phyloP scores from a whole-genome alignment of 2,797 vertebrate species.

The Diplodus puntazzo region DNA sequence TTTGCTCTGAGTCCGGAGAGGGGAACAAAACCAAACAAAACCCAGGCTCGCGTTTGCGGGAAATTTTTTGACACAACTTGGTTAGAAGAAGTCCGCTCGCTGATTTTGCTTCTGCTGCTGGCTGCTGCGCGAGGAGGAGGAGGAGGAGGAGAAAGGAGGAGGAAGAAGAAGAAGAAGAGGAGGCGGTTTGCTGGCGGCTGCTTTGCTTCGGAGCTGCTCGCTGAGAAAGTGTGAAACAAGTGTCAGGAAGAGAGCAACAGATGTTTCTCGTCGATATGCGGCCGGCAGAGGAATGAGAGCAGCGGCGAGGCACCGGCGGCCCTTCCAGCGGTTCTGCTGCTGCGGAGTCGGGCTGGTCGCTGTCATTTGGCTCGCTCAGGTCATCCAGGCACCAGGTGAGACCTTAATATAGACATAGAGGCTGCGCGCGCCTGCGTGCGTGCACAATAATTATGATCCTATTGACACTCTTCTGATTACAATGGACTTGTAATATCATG shows the following conservation, averaged over 20 bases:
- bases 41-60: conserved; percentile 29
- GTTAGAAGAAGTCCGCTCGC: conserved; percentile 63
- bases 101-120: conserved; percentile 13
- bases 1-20: conserved; percentile 42
- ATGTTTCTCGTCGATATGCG: conserved; percentile 75
- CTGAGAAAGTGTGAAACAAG: conserved; percentile 73
- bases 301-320: conserved; percentile 79
- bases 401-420: conserved; percentile 48
- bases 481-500: not conserved
- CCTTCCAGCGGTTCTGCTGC: conserved; percentile 86
- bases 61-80: conserved; percentile 68
- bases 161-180: too few relatives aligned
- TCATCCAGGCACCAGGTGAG: conserved; percentile 84
- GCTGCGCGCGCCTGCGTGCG: conserved; percentile 24
- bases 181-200: not conserved
- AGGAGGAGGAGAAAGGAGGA: not conserved
- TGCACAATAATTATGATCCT: not conserved
- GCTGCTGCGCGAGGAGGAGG: not conserved
- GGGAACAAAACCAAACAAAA: not conserved
- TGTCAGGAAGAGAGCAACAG: conserved; percentile 70
- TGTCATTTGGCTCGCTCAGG: conserved; percentile 81
- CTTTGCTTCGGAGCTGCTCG: conserved; percentile 33
- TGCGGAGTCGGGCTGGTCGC: conserved; percentile 82
- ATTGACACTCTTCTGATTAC: not conserved
- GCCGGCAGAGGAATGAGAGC: conserved; percentile 81